Evolutionary conservation across 2,888 invertebrate genomes (phyloP).

Genomic region (Labia minor): DNA sequence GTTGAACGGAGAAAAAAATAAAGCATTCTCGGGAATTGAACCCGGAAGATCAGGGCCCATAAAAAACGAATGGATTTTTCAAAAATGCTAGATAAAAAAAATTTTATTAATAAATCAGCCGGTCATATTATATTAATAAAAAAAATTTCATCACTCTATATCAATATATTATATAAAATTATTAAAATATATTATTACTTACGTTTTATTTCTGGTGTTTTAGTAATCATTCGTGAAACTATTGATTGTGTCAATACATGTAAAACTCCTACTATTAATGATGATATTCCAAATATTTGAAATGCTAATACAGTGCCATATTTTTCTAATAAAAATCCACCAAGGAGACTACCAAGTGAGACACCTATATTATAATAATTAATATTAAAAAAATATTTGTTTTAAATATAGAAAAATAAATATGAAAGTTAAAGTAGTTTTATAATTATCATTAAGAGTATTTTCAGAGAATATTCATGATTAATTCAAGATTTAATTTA

Average conservation of each 20-base stretch:
- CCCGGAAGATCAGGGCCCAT: too few species aligned
- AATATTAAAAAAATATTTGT: slow-evolving; percentile 19
- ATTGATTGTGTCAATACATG: slow-evolving; percentile 46
- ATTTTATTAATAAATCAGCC: too few species aligned
- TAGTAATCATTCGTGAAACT: slow-evolving; percentile 27
- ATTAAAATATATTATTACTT: too few species aligned
- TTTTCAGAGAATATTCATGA: neutral
- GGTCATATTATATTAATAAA: too few species aligned
- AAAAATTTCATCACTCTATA: too few species aligned
- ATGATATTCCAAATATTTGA: slow-evolving; percentile 57
- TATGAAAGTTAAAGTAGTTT: neutral
- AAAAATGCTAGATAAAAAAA: too few species aligned
- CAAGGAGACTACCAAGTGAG: slow-evolving; percentile 65
- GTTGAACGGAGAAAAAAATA: too few species aligned
- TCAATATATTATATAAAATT: too few species aligned
- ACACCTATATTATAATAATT: slow-evolving; percentile 47
- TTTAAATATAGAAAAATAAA: too few species aligned
- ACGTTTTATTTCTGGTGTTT: slow-evolving; percentile 7
- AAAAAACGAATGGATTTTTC: too few species aligned
- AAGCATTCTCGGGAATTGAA: too few species aligned
- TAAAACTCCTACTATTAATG: slow-evolving; percentile 48
- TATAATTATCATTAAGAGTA: neutral
- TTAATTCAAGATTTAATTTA: too few species aligned
- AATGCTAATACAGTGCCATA: slow-evolving; percentile 59
- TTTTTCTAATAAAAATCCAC: slow-evolving; percentile 55